Percentiles rank a stretch among this genome's conserved stretches.
Conservation (phyloP, 1,140 invertebrate species). For the Plectrocnemia conspersa region DNA sequence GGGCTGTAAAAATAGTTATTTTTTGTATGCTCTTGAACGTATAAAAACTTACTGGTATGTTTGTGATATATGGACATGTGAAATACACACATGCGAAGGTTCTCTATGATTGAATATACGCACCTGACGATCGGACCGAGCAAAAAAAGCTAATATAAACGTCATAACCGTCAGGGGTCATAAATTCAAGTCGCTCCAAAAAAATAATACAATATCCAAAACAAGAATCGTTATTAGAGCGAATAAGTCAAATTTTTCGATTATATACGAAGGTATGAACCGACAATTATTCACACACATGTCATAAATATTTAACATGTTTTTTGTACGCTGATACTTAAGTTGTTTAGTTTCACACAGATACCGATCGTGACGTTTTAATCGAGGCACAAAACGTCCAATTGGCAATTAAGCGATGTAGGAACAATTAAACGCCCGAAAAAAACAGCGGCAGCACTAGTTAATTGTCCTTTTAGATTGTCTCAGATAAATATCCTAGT, state of each 20-base stretch:
- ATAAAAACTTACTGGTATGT: too few species aligned
- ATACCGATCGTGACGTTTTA: slow-evolving; percentile 2
- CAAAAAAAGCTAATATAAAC: slow-evolving; percentile 14
- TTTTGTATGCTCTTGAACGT: too few species aligned
- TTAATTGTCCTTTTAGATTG: too few species aligned
- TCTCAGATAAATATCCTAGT: too few species aligned
- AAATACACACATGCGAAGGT: background rate
- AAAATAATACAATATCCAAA: background rate
- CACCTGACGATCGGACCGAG: background rate
- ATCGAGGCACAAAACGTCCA: background rate
- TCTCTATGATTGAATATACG: background rate
- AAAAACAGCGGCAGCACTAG: background rate
- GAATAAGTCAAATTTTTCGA: slow-evolving; percentile 21
- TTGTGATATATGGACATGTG: background rate
- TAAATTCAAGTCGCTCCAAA: slow-evolving; percentile 17
- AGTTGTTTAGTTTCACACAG: background rate
- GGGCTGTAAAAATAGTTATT: too few species aligned
- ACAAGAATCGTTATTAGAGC: slow-evolving; percentile 25
- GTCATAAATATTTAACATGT: slow-evolving; percentile 2
- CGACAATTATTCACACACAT: slow-evolving; percentile 24
- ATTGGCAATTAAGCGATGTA: slow-evolving; percentile 7
- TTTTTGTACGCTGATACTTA: background rate
- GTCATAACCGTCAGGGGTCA: background rate
- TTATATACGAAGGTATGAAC: slow-evolving; percentile 14
- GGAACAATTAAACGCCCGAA: slow-evolving; percentile 1